Base-by-base conservation (phyloP, 2,888 invertebrate species). In the Anthophora plumipes region DNA sequence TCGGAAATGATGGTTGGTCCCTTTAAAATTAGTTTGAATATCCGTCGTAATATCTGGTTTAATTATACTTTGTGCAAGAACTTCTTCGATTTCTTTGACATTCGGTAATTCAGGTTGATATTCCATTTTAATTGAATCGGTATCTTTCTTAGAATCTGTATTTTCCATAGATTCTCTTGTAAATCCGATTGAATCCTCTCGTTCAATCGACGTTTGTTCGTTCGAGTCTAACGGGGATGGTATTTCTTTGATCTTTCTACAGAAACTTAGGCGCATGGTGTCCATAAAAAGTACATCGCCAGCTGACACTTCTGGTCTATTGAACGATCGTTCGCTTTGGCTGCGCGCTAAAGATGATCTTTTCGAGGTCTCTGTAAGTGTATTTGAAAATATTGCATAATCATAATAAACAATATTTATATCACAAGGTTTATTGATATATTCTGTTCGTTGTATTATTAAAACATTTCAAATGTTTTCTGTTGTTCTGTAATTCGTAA, bases 211-310 rank as follows among this genome's bases (percentile, higher is more conserved):
- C 12, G 73, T 48, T 61, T 55, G 59, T 8, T 69, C 55, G 52
- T 14, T 48, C 46, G 67, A 41, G 14, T 17, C 25, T 31, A 64
- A 50, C 0, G 77, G 2, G 20, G 74, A 64, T 31, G 95, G 94
- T 91, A 96, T 95, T 54, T 94, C 94, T 91, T 95, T 95, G 89
- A 94, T 94, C 84, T 94, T 94, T 92, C 95, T 95, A 14, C 93
- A 92, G 70, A 96, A 94, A 86, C 97, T 95, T 88, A 98, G 94
- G 37, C 97, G 96, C 96, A 97, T 98, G 39, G 97, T 97, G 92
- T 98, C 98, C 91, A 96, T 94, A 92, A 97, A 97, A 80, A 95
- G 94, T 12, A 96, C 95, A 67, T 95, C 94, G 17, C 94, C 94
- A 14, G 91, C 94, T 93, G 94, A 91, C 90, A 94, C 84, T 93